phyloP scores from a whole-genome alignment of 2,113 vertebrate genomes.

The Recurvirostra avosetta region DNA sequence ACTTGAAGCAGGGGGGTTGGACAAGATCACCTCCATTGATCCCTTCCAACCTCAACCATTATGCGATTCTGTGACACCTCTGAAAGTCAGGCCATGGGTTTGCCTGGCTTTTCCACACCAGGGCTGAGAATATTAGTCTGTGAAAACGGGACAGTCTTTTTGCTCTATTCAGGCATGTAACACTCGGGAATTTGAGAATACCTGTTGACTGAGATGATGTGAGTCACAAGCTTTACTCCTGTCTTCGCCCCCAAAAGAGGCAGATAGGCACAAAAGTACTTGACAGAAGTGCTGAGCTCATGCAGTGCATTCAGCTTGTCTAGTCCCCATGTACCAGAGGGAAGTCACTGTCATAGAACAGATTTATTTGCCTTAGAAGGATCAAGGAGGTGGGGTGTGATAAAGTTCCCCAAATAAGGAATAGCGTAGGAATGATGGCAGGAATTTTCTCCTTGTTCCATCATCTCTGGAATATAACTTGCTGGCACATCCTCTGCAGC shows the following conservation, averaged over 20 bases:
- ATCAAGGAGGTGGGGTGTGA: not conserved
- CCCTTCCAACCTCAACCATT: not conserved
- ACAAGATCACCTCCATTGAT: not conserved
- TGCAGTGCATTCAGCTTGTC: not conserved
- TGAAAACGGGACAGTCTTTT: not conserved
- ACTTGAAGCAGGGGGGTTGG: no score
- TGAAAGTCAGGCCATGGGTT: not conserved
- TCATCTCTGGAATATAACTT: not conserved
- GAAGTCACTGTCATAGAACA: not conserved
- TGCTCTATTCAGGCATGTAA: not conserved
- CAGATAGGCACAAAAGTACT: not conserved
- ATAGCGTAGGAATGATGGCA: not conserved
- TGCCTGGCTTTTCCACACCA: not conserved
- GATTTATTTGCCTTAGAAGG: not conserved
- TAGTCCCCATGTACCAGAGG: not conserved
- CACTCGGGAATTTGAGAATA: not conserved
- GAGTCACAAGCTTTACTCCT: not conserved
- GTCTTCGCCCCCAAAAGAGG: not conserved
- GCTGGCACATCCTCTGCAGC: not conserved
- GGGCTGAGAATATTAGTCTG: not conserved
- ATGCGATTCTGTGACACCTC: rapidly evolving
- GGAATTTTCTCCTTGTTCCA: not conserved
- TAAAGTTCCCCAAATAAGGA: not conserved
- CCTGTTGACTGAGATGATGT: not conserved
- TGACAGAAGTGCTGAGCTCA: not conserved